Evolutionary conservation across 2,888 invertebrate genomes (phyloP), one percentile per base, ranked within the genome.

Genomic region (Xestoiulus laeticollis): DNA sequence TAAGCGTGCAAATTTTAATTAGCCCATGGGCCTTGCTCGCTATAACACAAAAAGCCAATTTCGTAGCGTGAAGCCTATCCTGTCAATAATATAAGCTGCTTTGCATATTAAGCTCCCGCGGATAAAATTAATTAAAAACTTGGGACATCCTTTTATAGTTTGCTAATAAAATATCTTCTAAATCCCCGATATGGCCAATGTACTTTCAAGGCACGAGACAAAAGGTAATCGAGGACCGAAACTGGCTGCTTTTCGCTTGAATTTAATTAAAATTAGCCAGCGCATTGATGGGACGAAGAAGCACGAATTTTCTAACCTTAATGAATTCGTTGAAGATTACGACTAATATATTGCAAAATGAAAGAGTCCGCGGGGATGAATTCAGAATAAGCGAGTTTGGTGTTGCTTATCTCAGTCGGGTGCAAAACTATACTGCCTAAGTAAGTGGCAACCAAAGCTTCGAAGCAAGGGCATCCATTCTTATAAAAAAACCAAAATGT

Each of bases 61-160:
- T 68, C n/a, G 59, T 26, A 68, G 68, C 68, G 68, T 68, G 68
- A 22, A 26, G 68, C 26, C n/a, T 26, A 68, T 22, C 68, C 68
- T 68, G 68, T 68, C 68, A 68, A 68, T 68, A 68, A 68, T 68
- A 59, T 68, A 68, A 68, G 68, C 68, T 68, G 68, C 68, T 68
- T 68, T 68, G 68, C 68, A 68, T 68, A 68, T 68, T 68, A 68
- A 68, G 68, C 68, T 68, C 68, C 68, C 22, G 68, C 68, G 68
- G 68, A 68, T 68, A 68, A 68, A 68, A 68, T 68, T 68, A 68
- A 68, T 68, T 68, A 68, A 68, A 68, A 68, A 68, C 68, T 68
- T 10, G 68, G 68, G 68, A 22, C 22, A 22, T n/a, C 22, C 68
- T 22, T 68, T 68, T 68, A n/a, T 68, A 22, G 68, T 68, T 22